Conservation (phyloP, 2,888 invertebrate genomes). For the Myathropa florea region DNA sequence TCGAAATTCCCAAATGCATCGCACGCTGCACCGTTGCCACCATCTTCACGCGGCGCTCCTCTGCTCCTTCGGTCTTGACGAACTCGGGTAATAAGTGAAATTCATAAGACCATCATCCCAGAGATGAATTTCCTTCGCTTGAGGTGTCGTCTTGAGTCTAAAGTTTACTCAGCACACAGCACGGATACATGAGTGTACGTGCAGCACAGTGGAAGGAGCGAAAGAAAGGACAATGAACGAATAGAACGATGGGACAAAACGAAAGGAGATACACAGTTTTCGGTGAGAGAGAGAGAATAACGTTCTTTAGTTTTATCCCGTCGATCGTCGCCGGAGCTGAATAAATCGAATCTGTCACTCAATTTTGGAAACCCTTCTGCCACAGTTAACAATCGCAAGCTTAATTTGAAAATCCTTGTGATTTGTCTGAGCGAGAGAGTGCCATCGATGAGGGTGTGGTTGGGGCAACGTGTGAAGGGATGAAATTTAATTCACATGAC, state of each 20-base stretch:
- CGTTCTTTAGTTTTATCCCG: background rate
- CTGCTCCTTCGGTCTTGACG: background rate
- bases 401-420: slow-evolving; percentile 38
- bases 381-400: slow-evolving; percentile 24
- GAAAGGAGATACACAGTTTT: background rate
- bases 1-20: slow-evolving; percentile 5
- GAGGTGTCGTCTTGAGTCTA: background rate
- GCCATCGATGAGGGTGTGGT: background rate
- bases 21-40: background rate
- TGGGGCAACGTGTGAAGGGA: background rate
- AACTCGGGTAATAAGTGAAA: background rate
- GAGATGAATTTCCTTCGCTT: background rate
- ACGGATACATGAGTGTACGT: background rate
- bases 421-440: slow-evolving; percentile 14
- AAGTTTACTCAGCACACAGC: background rate
- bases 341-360: slow-evolving; percentile 40
- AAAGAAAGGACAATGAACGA: background rate
- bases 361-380: slow-evolving; percentile 7
- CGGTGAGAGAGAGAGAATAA: background rate
- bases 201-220: background rate
- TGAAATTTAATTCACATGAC: slow-evolving; percentile 4
- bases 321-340: background rate
- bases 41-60: background rate
- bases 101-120: background rate
- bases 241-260: background rate